A percentile compares a stretch with the other conserved stretches of the same genome.
phyloP scores from a whole-genome alignment of 2,797 vertebrate species.

The Morus bassanus region DNA sequence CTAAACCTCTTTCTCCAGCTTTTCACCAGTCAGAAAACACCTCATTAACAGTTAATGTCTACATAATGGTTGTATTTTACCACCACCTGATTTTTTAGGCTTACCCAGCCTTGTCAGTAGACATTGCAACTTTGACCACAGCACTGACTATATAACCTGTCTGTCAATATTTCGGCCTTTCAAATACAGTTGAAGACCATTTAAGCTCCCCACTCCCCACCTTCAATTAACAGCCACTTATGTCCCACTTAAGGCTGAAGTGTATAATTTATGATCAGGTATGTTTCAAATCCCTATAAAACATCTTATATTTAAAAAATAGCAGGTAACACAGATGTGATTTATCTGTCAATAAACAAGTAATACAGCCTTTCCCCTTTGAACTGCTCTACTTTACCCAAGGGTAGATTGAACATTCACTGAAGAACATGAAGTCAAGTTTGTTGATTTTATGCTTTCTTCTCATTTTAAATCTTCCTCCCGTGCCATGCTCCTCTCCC shows the following conservation, averaged over 20 bases:
- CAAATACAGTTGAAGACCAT: neutral
- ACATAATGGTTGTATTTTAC: slow-evolving; percentile 25
- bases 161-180: neutral
- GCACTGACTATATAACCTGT: neutral
- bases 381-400: neutral
- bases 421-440: neutral
- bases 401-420: fast-evolving
- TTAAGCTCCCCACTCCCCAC: neutral
- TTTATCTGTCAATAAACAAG: neutral
- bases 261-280: neutral
- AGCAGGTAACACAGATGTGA: neutral
- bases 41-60: slow-evolving; percentile 53
- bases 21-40: slow-evolving; percentile 60
- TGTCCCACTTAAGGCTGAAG: neutral
- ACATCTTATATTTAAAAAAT: neutral
- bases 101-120: neutral
- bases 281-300: neutral
- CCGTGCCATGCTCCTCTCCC: neutral
- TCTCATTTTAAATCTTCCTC: neutral
- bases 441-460: neutral
- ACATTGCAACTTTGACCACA: neutral
- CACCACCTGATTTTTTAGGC: slow-evolving; percentile 33
- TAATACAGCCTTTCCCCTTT: neutral
- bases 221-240: neutral
- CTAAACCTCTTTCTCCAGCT: slow-evolving; percentile 23